Evolutionary conservation across 2,888 invertebrate species (phyloP).

Genomic region (Anoplius nigerrimus): DNA sequence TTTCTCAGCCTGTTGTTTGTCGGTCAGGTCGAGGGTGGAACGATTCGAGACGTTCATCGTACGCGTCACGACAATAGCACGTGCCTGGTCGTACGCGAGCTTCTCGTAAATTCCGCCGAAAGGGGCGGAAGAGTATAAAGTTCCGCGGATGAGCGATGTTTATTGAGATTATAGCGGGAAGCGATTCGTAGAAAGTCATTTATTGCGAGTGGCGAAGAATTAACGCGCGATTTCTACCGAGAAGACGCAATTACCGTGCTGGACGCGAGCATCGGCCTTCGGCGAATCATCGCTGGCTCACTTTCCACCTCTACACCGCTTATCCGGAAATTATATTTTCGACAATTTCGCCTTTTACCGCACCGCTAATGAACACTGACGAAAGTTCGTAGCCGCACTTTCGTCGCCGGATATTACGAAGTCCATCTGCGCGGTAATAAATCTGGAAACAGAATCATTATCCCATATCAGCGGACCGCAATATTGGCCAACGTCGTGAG

Average conservation of each 20-base stretch:
- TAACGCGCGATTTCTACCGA: slow-evolving; percentile 26
- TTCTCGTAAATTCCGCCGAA: slow-evolving; percentile 56
- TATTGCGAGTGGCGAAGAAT: slow-evolving; percentile 32
- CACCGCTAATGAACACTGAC: no score
- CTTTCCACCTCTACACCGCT: no score
- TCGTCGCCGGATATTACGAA: no score
- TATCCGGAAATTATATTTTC: no score
- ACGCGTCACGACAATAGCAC: slow-evolving; percentile 41
- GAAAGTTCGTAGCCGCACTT: no score
- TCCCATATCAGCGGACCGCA: no score
- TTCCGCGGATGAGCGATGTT: slow-evolving; percentile 62
- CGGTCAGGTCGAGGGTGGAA: background rate
- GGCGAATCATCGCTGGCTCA: no score
- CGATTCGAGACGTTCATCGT: slow-evolving; percentile 37
- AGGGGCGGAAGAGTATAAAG: slow-evolving; percentile 53
- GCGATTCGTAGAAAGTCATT: slow-evolving; percentile 61
- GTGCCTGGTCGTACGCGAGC: slow-evolving; percentile 22
- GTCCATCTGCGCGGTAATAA: no score
- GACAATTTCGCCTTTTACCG: no score
- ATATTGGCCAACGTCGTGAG: no score
- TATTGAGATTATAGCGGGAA: slow-evolving; percentile 64
- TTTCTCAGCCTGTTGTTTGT: no score
- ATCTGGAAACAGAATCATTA: no score
- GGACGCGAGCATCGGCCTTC: slow-evolving; percentile 21
- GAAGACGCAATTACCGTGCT: slow-evolving; percentile 42